Conservation (phyloP, 2,797 vertebrate species). For the Chaunax sp. region DNA sequence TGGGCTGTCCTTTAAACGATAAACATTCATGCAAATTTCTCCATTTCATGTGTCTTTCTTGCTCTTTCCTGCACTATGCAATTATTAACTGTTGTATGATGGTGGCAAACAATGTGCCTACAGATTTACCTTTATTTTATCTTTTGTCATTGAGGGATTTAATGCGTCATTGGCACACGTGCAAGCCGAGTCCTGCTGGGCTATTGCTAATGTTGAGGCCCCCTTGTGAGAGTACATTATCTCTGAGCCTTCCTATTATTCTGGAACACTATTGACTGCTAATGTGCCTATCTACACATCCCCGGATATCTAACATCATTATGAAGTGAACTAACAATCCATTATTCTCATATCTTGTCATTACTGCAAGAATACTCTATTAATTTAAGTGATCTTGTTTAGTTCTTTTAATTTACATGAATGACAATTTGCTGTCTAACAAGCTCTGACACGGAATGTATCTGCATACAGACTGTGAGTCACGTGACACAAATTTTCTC, state of each 20-base stretch:
- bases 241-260: constrained; percentile 81
- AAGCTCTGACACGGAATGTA: constrained; percentile 27
- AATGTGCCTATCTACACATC: constrained; percentile 80
- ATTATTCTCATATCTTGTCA: constrained; percentile 75
- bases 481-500: neutral
- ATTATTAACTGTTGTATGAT: constrained; percentile 30
- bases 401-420: constrained; percentile 62
- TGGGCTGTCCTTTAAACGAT: constrained; percentile 11
- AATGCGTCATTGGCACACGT: constrained; percentile 80
- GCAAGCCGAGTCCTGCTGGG: constrained; percentile 79
- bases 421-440: constrained; percentile 50
- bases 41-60: constrained; percentile 12
- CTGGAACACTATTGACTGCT: constrained; percentile 81
- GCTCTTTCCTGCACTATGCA: constrained; percentile 6
- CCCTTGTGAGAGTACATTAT: constrained; percentile 83
- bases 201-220: constrained; percentile 83
- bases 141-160: constrained; percentile 84
- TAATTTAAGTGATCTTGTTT: constrained; percentile 71
- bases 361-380: constrained; percentile 70
- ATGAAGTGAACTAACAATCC: constrained; percentile 76
- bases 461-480: constrained; percentile 16
- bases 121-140: constrained; percentile 76
- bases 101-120: constrained; percentile 58
- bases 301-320: constrained; percentile 74
- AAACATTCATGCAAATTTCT: constrained; percentile 19